Evolutionary conservation across 2,797 vertebrate species (phyloP).

Genomic region (Decapterus maruadsi): DNA sequence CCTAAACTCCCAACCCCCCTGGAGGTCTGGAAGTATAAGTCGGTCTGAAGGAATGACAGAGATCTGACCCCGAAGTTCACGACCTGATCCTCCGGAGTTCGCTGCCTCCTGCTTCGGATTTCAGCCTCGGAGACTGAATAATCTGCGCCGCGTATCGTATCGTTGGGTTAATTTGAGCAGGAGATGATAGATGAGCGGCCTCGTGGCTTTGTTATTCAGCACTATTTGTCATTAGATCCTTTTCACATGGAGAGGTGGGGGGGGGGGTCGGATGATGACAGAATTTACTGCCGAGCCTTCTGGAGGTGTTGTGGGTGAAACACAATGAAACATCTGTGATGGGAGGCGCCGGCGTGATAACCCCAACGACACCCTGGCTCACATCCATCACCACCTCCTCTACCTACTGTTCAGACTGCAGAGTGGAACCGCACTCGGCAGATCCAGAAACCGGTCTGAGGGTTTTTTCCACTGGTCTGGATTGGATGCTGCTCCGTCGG

Average conservation of each 20-base stretch:
- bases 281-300: slow-evolving; percentile 66
- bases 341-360: slow-evolving; percentile 63
- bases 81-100: slow-evolving; percentile 56
- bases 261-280: not conserved
- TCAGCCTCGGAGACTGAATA: not conserved
- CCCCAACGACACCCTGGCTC: slow-evolving; percentile 42
- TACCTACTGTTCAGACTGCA: too few relatives aligned
- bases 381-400: not conserved
- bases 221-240: slow-evolving; percentile 32
- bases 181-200: slow-evolving; percentile 38
- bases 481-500: too few relatives aligned
- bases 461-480: not conserved
- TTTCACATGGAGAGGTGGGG: slow-evolving; percentile 34
- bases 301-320: slow-evolving; percentile 58
- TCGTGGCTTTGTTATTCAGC: slow-evolving; percentile 53
- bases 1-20: not conserved
- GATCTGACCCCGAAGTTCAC: slow-evolving; percentile 44
- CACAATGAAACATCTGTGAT: slow-evolving; percentile 79
- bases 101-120: slow-evolving; percentile 41
- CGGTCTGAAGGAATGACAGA: slow-evolving; percentile 53
- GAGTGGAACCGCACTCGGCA: too few relatives aligned
- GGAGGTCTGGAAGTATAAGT: slow-evolving; percentile 29
- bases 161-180: slow-evolving; percentile 6
- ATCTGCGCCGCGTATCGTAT: not conserved
- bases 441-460: too few relatives aligned